These are phyloP conservation scores for Aelia acuminata DNA, from an alignment of 2,888 invertebrate species.

Conservation along the genomic window DNA sequence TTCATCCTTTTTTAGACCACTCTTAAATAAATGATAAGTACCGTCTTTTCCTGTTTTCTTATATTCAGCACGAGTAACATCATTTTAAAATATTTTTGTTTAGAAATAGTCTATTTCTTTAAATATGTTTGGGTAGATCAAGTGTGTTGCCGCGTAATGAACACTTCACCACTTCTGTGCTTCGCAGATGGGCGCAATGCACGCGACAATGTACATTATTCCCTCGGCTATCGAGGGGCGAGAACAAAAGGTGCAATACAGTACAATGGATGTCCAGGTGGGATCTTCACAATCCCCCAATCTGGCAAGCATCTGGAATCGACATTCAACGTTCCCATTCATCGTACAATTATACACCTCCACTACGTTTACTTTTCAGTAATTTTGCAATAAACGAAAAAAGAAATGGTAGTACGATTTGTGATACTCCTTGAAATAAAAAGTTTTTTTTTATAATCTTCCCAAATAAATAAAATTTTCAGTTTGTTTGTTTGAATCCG, in stretches of 20 bases:
- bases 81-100: no score
- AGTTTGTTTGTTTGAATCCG: no score
- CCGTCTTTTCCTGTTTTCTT: no score
- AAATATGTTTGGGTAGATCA: no score
- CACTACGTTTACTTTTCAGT: neutral
- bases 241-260: conserved; percentile 9
- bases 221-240: neutral
- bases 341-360: neutral
- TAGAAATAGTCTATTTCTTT: no score
- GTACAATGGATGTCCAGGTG: conserved; percentile 19
- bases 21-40: no score
- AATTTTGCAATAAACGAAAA: neutral
- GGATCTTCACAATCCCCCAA: neutral
- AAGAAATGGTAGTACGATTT: no score
- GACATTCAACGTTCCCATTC: neutral
- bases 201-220: conserved; percentile 17
- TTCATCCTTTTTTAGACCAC: no score
- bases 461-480: no score
- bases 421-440: no score
- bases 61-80: no score
- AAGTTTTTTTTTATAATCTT: no score
- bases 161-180: neutral
- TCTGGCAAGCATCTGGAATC: neutral
- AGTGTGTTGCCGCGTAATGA: neutral
- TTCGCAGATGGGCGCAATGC: neutral